Conservation (phyloP, 2,888 invertebrate genomes). For the Pristionchus entomophagus region DNA sequence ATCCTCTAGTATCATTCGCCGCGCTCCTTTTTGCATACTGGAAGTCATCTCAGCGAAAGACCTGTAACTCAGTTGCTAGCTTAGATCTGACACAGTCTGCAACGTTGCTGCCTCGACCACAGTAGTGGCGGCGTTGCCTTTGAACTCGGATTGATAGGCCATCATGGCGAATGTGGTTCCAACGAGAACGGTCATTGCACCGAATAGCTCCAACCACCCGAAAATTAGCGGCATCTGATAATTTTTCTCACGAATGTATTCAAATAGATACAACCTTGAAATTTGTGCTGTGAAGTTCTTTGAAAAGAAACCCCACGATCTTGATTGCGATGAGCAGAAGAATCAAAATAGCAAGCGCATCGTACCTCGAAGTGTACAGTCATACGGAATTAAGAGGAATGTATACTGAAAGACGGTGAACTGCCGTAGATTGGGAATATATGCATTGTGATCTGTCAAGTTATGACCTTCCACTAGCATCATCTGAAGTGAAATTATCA, state of each 20-base stretch:
- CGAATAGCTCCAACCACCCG: not conserved
- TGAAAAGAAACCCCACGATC: not conserved
- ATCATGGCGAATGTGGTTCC: not conserved
- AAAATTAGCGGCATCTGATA: not conserved
- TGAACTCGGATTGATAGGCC: not conserved
- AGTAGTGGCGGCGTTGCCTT: slow-evolving; percentile 14
- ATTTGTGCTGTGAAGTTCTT: not conserved
- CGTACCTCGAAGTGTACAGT: not conserved
- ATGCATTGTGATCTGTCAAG: not conserved
- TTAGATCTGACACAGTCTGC: not conserved
- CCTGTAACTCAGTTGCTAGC: not conserved
- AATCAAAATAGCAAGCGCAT: not conserved
- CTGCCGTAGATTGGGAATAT: not conserved
- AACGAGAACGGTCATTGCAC: not conserved
- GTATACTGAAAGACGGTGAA: not conserved
- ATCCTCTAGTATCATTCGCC: not conserved
- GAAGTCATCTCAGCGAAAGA: not conserved
- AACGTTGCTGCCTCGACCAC: slow-evolving; percentile 22
- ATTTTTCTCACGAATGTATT: not conserved
- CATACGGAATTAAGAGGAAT: too few species aligned
- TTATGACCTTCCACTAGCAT: not conserved
- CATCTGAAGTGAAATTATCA: not conserved
- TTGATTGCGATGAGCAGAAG: not conserved
- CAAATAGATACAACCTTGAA: not conserved
- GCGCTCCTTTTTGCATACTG: not conserved